Evolutionary conservation across 53 echinoderm and acorn worm species (phyloP).

Genomic region (Actinopyga echinites): DNA sequence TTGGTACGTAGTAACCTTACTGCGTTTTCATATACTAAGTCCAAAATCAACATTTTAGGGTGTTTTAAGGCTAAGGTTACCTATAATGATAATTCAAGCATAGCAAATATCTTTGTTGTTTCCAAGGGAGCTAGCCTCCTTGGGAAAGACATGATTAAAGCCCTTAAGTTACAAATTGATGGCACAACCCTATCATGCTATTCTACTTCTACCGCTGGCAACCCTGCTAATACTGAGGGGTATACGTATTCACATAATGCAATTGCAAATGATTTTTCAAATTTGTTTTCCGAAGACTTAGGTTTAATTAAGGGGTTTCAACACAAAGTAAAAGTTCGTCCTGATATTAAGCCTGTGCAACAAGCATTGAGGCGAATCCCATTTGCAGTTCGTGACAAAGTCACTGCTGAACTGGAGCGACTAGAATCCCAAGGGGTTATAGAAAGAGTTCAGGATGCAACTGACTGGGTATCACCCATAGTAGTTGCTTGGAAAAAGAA

Average conservation of each 20-base stretch:
- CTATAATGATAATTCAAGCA: background rate
- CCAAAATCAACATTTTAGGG: background rate
- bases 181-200: no score
- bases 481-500: constrained; percentile 33
- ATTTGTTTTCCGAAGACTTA: background rate
- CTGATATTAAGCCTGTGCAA: background rate
- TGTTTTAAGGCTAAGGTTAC: background rate
- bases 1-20: no score
- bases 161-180: background rate
- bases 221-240: background rate
- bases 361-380: background rate
- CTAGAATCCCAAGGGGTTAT: constrained; percentile 43
- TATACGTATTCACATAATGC: background rate
- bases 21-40: no score
- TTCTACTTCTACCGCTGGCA: no score
- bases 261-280: background rate
- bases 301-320: constrained; percentile 12
- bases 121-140: background rate
- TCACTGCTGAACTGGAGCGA: constrained; percentile 47
- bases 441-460: constrained; percentile 12
- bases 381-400: constrained; percentile 22
- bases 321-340: background rate
- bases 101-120: background rate
- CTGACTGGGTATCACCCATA: background rate
- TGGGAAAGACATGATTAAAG: background rate